Conservation (phyloP, 1,140 invertebrate species). For the Zaprionus lachaisei region DNA sequence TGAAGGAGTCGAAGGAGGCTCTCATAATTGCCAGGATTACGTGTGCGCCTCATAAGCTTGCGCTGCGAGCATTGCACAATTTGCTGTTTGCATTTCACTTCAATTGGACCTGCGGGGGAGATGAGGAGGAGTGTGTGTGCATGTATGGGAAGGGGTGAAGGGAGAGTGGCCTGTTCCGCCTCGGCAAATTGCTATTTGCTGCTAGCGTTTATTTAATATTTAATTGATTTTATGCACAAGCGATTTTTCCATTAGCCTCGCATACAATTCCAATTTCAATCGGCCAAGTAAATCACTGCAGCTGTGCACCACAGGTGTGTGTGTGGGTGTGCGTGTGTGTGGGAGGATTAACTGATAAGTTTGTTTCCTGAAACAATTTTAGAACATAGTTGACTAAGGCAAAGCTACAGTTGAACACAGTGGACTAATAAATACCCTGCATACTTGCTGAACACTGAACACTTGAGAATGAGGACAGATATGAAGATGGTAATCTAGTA, state of each 20-base stretch:
- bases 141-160: not conserved
- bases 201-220: conserved; percentile 79
- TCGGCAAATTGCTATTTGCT: conserved; percentile 70
- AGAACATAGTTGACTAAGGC: not conserved
- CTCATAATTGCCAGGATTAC: conserved; percentile 76
- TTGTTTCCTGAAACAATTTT: conserved; percentile 27
- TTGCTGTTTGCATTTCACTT: conserved; percentile 70
- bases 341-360: conserved; percentile 60
- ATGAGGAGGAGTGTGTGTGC: not conserved
- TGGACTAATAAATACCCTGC: not conserved
- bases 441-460: not conserved
- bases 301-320: conserved; percentile 14
- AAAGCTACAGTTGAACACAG: not conserved
- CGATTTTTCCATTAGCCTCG: conserved; percentile 55
- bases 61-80: conserved; percentile 37
- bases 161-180: not conserved
- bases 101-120: conserved; percentile 16
- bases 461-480: not conserved
- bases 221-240: conserved; percentile 71
- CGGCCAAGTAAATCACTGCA: not conserved
- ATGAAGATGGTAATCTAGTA: too few relatives aligned
- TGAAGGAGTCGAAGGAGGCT: conserved; percentile 7
- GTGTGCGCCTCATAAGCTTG: conserved; percentile 63
- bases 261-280: conserved; percentile 38
- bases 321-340: conserved; percentile 24